These are phyloP conservation scores for Amblyopsis hoosieri DNA, from an alignment of 2,797 vertebrate species.

Conservation along the genomic window DNA sequence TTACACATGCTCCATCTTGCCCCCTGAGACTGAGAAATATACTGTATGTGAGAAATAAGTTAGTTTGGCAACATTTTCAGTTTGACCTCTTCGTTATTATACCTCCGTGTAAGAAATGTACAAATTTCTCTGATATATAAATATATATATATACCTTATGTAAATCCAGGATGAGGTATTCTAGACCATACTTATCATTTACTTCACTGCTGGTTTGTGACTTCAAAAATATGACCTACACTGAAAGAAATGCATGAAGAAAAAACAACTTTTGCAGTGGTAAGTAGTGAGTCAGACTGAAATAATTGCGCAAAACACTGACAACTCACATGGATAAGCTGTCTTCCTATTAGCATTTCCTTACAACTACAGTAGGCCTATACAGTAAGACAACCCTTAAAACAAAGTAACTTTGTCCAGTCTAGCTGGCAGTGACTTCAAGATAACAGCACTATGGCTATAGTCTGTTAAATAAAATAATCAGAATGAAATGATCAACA, in stretches of 20 bases:
- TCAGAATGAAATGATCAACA: too few species aligned
- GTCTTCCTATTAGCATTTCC: background rate
- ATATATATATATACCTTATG: constrained; percentile 41
- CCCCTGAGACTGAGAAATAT: too few species aligned
- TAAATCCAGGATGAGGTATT: constrained; percentile 60
- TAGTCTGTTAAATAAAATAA: too few species aligned
- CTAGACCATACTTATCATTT: constrained; percentile 38
- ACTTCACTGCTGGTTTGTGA: constrained; percentile 7
- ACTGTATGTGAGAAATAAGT: too few species aligned
- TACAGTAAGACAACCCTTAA: too few species aligned
- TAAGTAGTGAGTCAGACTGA: background rate
- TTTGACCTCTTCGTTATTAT: constrained; percentile 17
- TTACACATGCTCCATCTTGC: too few species aligned
- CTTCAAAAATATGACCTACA: constrained; percentile 16
- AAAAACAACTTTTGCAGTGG: background rate
- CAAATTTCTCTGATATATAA: constrained; percentile 57
- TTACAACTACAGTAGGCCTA: background rate
- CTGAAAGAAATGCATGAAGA: constrained; percentile 9
- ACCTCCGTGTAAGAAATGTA: constrained; percentile 48
- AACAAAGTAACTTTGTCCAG: too few species aligned
- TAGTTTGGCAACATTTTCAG: too few species aligned
- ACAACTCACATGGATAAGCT: background rate
- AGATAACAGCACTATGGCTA: too few species aligned
- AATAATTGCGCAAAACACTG: background rate
- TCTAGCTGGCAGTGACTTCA: too few species aligned